These are phyloP conservation scores for Sinotaia quadrata DNA, from an alignment of 2,888 invertebrate genomes.

Conservation along the genomic window DNA sequence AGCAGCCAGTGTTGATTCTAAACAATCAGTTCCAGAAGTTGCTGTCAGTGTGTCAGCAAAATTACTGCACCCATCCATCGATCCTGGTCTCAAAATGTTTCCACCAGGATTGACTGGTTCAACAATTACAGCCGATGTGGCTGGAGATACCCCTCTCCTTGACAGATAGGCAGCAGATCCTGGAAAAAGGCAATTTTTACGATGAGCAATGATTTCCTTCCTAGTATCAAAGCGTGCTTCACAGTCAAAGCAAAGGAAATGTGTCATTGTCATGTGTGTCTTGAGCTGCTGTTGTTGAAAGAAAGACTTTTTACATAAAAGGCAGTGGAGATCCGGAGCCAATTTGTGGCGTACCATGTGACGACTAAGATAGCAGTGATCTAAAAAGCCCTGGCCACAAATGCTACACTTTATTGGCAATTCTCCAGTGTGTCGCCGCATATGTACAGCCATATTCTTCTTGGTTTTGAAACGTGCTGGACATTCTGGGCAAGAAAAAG, in stretches of 20 bases:
- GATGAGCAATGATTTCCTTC: background rate
- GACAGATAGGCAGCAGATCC: background rate
- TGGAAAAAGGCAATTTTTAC: background rate
- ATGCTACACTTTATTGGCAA: background rate
- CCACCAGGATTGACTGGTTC: background rate
- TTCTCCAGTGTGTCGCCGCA: background rate
- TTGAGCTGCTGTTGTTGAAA: conserved; percentile 1
- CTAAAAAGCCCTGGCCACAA: conserved; percentile 2
- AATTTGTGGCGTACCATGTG: conserved; percentile 7
- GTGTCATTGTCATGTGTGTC: background rate
- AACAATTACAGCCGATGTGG: background rate
- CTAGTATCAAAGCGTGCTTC: background rate
- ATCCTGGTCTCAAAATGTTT: background rate
- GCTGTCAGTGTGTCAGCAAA: background rate
- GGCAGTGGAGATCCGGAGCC: background rate
- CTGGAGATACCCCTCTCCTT: background rate
- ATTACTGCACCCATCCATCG: conserved; percentile 2
- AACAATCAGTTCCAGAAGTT: background rate
- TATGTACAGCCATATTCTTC: conserved; percentile 2
- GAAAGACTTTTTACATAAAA: background rate
- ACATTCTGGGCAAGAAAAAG: background rate
- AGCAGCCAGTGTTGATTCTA: background rate
- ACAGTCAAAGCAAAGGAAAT: background rate
- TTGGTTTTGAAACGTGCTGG: background rate
- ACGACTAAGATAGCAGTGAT: conserved; percentile 2